Base-by-base conservation (phyloP, 2,797 vertebrate species). In the Sebastes matsubarae region DNA sequence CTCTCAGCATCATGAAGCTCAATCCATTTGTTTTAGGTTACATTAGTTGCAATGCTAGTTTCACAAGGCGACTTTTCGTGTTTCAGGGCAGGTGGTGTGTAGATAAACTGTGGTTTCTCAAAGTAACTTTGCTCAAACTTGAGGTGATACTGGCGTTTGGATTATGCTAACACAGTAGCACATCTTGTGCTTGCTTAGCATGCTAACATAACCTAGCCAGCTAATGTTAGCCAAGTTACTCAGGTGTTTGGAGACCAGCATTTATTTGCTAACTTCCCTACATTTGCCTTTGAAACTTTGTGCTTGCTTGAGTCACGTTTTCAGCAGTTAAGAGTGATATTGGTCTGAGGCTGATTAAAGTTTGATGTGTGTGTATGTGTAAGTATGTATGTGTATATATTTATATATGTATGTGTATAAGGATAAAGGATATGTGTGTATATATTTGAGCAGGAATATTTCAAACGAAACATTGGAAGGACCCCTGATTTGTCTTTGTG, bases 1-100 rank as follows among this genome's bases (percentile, higher is more conserved):
- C 58, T 24, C 2, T 2, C 65, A 91, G 93, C 96, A 97, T 90
- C 91, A 97, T 98, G 97, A 99, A 99, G 96, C 96, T 98, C 79
- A 98, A 97, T 89, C 97, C 96, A 0, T 97, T 97, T 85, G 96
- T 98, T 38, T 38, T 38, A 14, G 36, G 36, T 38, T 0, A 38
- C 13, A 14, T 38, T 38, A 38, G 36, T 38, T 38, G 5, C 5
- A 38, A 38, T 38, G 36, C 0, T 38, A 38, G 36, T 14, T 38
- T 38, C 36, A 38, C 12, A 38, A 38, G 5, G 36, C 5, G 0
- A 38, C 36, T 38, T 38, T 38, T 14, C 36, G 1, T 52, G 25
- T 72, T 36, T 8, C 8, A 27, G 12, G 1, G 3, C 7, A 24
- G 10, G 5, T n/a, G 2, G 4, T n/a, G 6, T 63, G 9, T 3